Base-by-base conservation (phyloP, 2,113 vertebrate species). In the Columba livia region DNA sequence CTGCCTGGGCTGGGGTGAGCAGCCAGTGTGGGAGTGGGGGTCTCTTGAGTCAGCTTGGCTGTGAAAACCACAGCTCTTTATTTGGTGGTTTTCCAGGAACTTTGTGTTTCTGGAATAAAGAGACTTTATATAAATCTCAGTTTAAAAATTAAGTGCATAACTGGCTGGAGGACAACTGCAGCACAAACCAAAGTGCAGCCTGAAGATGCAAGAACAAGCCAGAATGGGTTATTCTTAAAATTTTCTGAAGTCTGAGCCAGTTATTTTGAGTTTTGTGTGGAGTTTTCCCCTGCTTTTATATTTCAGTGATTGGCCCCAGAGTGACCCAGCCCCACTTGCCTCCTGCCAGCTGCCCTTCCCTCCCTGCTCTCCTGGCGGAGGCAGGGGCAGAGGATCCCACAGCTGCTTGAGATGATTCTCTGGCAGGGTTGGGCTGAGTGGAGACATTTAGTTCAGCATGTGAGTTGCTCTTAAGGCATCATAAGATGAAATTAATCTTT, bases 281-380 rank as follows among this genome's bases (percentile, higher is more conserved):
- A 6, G 2, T 23, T 25, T 15, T 6, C 4, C 2, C 29, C 9
- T 15, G 6, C 4, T 12, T 8, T 23, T 50, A 12, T 64, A 38
- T 47, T 78, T 77, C 20, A 15, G 1, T 5, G 24, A 3, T 9
- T 42, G 48, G 9, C 58, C 21, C n/a, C 11, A 14, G 25, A 42
- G 60, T 82, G 82, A 78, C 61, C 53, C 36, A 23, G 29, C 16
- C 29, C 28, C 12, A 3, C n/a, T 29, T n/a, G 58, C 7, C 21
- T 25, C 34, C 34, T 25, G 32, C n/a, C 67, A 58, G 67, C 56
- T 58, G 24, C 58, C 53, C 20, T 18, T 56, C 53, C 47, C 42
- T 74, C 29, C 21, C 72, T 64, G 26, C 9, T 19, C 6, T 73
- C n/a, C 54, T 24, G 57, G 38, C 23, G 11, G 61, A 65, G 66